These are phyloP conservation scores for Trichacis sp. DNA, from an alignment of 2,888 invertebrate species.

Conservation along the genomic window DNA sequence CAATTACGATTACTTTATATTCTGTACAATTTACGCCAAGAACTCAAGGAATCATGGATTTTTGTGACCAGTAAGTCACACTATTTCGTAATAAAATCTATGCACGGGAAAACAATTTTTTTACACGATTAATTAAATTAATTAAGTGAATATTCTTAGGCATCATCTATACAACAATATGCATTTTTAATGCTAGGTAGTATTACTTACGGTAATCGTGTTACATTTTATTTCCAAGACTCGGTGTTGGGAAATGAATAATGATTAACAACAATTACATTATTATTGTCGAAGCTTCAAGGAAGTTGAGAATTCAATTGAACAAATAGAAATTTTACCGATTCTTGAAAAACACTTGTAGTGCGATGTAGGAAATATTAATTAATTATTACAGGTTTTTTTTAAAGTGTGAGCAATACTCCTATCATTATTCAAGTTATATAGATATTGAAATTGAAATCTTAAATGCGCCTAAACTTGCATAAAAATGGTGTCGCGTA, in stretches of 20 bases:
- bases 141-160: constrained; percentile 56
- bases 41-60: not conserved
- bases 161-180: constrained; percentile 63
- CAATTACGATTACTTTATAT: not conserved
- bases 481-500: too few species aligned
- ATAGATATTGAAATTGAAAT: too few species aligned
- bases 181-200: constrained; percentile 55
- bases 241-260: constrained; percentile 11
- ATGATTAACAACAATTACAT: not conserved
- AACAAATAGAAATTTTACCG: too few species aligned
- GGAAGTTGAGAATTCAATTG: not conserved
- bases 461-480: too few species aligned
- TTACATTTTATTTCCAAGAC: constrained; percentile 40
- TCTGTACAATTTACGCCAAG: constrained; percentile 12
- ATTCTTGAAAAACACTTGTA: too few species aligned
- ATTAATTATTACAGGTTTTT: too few species aligned
- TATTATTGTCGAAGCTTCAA: not conserved
- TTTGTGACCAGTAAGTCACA: constrained; percentile 6
- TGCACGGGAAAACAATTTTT: constrained; percentile 64
- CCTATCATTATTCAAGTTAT: too few species aligned
- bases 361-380: too few species aligned
- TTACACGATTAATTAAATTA: constrained; percentile 64
- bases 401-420: too few species aligned
- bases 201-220: constrained; percentile 43
- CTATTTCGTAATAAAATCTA: constrained; percentile 56